phyloP scores from a whole-genome alignment of 2,113 vertebrate species.

The Acrocephalus kingi region DNA sequence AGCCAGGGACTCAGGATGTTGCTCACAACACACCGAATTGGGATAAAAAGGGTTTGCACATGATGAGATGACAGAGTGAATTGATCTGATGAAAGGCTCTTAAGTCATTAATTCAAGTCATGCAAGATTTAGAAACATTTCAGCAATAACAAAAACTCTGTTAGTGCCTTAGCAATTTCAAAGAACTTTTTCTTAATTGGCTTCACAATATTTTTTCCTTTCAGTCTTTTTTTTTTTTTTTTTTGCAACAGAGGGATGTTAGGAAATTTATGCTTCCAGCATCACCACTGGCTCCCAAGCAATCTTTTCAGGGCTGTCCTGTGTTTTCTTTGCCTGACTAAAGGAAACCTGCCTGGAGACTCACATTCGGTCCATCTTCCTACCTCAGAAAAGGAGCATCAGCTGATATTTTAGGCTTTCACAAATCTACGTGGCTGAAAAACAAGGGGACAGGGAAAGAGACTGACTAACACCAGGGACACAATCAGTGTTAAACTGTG shows the following conservation, averaged over 20 bases:
- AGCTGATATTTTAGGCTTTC: background rate
- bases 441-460: background rate
- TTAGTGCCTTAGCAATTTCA: background rate
- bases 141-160: conserved; percentile 7
- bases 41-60: background rate
- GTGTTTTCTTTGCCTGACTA: background rate
- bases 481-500: background rate
- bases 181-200: background rate
- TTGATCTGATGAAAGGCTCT: background rate
- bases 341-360: background rate
- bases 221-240: background rate
- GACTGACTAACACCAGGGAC: background rate
- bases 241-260: background rate
- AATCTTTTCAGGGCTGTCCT: background rate
- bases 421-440: background rate
- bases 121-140: conserved; percentile 26
- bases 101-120: conserved; percentile 29
- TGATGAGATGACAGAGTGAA: background rate
- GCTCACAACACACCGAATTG: background rate
- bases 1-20: background rate
- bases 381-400: background rate
- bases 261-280: background rate
- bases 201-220: background rate
- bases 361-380: background rate
- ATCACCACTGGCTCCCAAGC: background rate